Conservation (phyloP, 2,888 invertebrate genomes). For the Drosophila silvestris region DNA sequence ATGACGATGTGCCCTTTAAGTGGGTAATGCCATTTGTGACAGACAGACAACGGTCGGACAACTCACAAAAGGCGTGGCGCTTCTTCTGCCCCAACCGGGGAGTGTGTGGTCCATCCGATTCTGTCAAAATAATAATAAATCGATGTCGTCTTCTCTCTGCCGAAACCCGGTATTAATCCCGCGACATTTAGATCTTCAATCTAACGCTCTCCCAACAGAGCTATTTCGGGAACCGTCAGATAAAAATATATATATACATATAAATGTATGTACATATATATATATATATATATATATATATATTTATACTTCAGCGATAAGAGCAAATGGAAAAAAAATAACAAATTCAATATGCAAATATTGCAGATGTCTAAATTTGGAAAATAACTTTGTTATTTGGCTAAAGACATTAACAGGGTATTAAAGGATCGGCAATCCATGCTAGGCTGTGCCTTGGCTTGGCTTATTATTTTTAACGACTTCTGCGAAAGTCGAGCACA, state of each 20-base stretch:
- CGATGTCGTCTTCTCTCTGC: slow-evolving; percentile 82
- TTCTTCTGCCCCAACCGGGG: neutral
- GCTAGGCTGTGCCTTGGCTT: neutral
- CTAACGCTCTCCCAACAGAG: slow-evolving; percentile 93
- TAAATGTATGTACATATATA: neutral
- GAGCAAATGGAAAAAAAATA: neutral
- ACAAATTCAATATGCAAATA: neutral
- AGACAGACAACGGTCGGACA: neutral
- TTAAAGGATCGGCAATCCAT: neutral
- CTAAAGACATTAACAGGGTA: slow-evolving; percentile 8
- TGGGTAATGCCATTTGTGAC: slow-evolving; percentile 5
- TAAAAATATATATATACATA: neutral
- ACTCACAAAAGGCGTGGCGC: neutral
- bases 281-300: neutral
- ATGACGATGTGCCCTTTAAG: neutral
- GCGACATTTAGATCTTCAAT: slow-evolving; percentile 92
- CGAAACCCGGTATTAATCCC: slow-evolving; percentile 91
- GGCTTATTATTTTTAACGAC: slow-evolving; percentile 52
- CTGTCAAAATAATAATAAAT: neutral
- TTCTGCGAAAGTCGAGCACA: slow-evolving; percentile 50
- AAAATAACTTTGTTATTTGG: neutral
- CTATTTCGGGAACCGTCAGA: slow-evolving; percentile 88
- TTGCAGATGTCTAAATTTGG: neutral
- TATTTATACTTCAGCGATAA: neutral
- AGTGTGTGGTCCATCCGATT: neutral